phyloP scores from a whole-genome alignment of 2,888 invertebrate species.

The Epiperipatus broadwayi region DNA sequence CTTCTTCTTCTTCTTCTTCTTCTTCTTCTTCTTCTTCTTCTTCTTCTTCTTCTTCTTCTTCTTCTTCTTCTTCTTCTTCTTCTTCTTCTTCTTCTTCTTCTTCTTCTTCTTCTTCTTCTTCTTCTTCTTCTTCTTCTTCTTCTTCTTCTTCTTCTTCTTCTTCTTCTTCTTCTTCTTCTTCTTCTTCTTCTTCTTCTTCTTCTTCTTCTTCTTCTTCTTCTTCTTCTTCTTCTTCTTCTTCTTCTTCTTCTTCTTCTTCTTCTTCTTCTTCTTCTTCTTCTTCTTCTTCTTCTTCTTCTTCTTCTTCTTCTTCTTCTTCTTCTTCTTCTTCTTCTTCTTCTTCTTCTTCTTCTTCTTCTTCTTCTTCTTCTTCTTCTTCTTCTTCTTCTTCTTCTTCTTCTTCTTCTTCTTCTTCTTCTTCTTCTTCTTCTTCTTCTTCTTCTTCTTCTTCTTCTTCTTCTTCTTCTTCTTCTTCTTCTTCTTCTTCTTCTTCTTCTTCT shows the following conservation, averaged over 20 bases:
- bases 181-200: slow-evolving; percentile 5
- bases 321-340: slow-evolving; percentile 3
- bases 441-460: slow-evolving; percentile 3
- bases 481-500: slow-evolving; percentile 5
- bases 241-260: slow-evolving; percentile 5
- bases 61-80: slow-evolving; percentile 5
- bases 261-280: slow-evolving; percentile 3
- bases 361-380: slow-evolving; percentile 5
- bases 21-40: slow-evolving; percentile 3
- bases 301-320: slow-evolving; percentile 5
- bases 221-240: slow-evolving; percentile 1
- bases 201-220: slow-evolving; percentile 3
- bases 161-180: slow-evolving; percentile 1
- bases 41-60: slow-evolving; percentile 1
- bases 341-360: slow-evolving; percentile 1
- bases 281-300: slow-evolving; percentile 1
- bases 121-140: slow-evolving; percentile 5
- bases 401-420: slow-evolving; percentile 1
- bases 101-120: slow-evolving; percentile 1
- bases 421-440: slow-evolving; percentile 5
- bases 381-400: slow-evolving; percentile 3
- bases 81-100: slow-evolving; percentile 3
- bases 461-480: slow-evolving; percentile 1
- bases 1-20: slow-evolving; percentile 5
- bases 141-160: slow-evolving; percentile 3